Evolutionary conservation across 1,140 invertebrate species (phyloP).

Genomic region (Tyrophagus putrescentiae): DNA sequence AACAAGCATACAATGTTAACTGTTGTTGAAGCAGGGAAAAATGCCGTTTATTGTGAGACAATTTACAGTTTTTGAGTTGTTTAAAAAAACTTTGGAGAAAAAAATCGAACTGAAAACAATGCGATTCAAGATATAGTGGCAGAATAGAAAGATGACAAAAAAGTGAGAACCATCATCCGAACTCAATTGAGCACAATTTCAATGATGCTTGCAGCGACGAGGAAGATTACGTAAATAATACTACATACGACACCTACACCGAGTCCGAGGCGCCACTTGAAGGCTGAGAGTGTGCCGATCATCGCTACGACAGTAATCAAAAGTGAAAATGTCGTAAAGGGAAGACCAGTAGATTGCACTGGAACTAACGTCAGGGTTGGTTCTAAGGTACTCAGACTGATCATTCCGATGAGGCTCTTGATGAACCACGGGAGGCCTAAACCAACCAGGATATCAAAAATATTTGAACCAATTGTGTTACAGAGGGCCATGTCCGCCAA

Average conservation of each 20-base stretch:
- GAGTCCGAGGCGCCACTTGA: conserved; percentile 27
- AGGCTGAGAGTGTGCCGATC: conserved; percentile 22
- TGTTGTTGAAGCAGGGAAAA: no score
- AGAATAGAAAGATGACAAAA: no score
- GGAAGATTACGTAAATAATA: conserved; percentile 19
- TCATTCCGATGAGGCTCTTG: conserved; percentile 41
- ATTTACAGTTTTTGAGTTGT: no score
- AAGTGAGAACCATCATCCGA: no score
- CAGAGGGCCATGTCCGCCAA: conserved; percentile 56
- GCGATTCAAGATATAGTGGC: no score
- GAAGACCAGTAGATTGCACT: conserved; percentile 26
- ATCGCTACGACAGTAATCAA: conserved; percentile 25
- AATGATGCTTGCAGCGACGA: conserved; percentile 3
- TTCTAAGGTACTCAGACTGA: background rate
- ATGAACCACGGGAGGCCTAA: conserved; percentile 68
- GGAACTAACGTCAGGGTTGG: conserved; percentile 3
- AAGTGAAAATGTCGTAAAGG: conserved; percentile 27
- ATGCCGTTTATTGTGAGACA: no score
- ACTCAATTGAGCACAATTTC: conserved; percentile 13
- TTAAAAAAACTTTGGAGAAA: no score
- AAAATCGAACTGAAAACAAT: no score
- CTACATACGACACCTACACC: conserved; percentile 25
- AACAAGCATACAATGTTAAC: no score
- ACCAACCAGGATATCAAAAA: conserved; percentile 63
- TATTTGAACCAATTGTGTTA: conserved; percentile 66